These are phyloP conservation scores for Echiichthys vipera DNA, from an alignment of 2,797 vertebrate species.

Conservation along the genomic window DNA sequence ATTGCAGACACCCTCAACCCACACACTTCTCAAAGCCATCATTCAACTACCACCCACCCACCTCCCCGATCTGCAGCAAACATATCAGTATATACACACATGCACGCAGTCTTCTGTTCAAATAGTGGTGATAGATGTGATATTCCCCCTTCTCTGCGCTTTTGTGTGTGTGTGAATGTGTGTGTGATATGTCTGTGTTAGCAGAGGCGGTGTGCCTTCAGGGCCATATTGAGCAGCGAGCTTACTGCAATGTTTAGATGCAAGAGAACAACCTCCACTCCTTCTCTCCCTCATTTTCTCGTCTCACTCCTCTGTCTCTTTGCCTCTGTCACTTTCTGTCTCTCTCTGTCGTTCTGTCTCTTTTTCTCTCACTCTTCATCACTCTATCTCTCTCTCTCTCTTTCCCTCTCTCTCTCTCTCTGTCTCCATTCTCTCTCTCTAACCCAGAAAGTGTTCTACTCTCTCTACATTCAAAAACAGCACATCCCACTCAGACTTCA, in stretches of 20 bases:
- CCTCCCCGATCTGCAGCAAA: slow-evolving; percentile 75
- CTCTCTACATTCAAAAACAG: slow-evolving; percentile 74
- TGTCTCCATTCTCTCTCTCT: slow-evolving; percentile 48
- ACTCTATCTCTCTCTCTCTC: slow-evolving; percentile 22
- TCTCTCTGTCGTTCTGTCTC: slow-evolving; percentile 16
- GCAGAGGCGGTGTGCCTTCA: slow-evolving; percentile 83
- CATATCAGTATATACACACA: slow-evolving; percentile 75
- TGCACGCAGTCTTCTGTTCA: slow-evolving; percentile 74
- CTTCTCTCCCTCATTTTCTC: slow-evolving; percentile 62
- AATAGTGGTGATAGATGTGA: slow-evolving; percentile 82
- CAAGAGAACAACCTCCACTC: slow-evolving; percentile 79
- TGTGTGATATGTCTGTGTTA: slow-evolving; percentile 68
- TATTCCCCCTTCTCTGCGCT: slow-evolving; percentile 65
- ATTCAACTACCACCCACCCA: slow-evolving; percentile 81
- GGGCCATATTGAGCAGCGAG: slow-evolving; percentile 82
- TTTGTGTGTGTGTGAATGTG: slow-evolving; percentile 30
- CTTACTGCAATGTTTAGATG: slow-evolving; percentile 80
- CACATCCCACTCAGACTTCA: slow-evolving; percentile 82
- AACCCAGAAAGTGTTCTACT: slow-evolving; percentile 57
- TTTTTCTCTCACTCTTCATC: slow-evolving; percentile 43
- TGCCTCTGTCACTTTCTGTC: slow-evolving; percentile 23
- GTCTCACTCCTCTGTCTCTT: slow-evolving; percentile 50
- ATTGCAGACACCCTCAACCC: slow-evolving; percentile 85
- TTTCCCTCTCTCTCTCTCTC: slow-evolving; percentile 11
- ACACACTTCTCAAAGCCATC: slow-evolving; percentile 83